Percentiles rank a stretch among this genome's conserved stretches.
Evolutionary conservation across 1,140 invertebrate genomes (phyloP).

Genomic region (Lucilia sericata): DNA sequence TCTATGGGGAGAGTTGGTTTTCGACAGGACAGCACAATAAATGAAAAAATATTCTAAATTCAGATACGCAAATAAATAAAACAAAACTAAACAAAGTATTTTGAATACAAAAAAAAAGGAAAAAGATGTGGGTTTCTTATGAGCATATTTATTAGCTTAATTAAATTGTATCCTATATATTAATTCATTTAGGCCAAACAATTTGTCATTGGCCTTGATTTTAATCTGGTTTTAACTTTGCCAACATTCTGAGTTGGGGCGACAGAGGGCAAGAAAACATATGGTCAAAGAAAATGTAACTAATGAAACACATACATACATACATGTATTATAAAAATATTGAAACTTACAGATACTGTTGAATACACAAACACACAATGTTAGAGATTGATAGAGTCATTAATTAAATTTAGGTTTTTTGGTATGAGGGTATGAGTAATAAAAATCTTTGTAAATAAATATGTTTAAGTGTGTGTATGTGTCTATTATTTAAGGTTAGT

Average conservation of each 20-base stretch:
- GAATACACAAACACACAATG: background rate
- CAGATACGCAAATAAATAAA: background rate
- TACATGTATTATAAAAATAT: no score
- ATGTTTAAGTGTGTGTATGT: background rate
- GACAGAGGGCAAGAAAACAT: background rate
- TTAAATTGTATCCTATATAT: background rate
- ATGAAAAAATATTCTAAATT: background rate
- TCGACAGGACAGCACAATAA: background rate
- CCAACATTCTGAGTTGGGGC: background rate
- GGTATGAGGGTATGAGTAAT: background rate
- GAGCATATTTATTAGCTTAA: constrained; percentile 24
- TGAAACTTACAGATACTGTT: background rate
- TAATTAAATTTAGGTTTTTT: background rate
- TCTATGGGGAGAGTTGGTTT: background rate
- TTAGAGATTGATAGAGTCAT: constrained; percentile 18
- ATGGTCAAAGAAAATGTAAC: background rate
- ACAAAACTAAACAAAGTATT: background rate
- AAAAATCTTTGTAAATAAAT: background rate
- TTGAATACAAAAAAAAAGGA: background rate
- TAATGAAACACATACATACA: background rate
- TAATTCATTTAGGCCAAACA: constrained; percentile 2
- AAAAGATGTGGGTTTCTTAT: background rate
- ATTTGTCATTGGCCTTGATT: constrained; percentile 20
- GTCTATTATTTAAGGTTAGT: background rate
- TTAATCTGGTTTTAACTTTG: constrained; percentile 20